Conservation (phyloP, 2,888 invertebrate species). For the Lapara coniferarum region DNA sequence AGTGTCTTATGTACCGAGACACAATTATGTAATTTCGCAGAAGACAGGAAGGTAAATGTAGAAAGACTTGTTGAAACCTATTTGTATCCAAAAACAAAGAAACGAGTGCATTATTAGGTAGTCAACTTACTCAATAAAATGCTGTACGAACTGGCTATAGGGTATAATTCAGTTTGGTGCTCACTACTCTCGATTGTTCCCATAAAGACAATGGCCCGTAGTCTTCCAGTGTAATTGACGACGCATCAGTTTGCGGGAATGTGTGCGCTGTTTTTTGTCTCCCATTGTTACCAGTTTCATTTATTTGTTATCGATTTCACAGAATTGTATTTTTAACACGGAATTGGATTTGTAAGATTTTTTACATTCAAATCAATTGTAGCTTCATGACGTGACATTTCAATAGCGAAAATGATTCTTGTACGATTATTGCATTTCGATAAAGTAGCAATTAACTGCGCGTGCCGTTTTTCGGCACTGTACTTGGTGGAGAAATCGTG, state of each 20-base stretch:
- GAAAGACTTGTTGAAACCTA: slow-evolving; percentile 17
- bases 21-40: neutral
- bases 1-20: neutral
- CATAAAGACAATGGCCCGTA: slow-evolving; percentile 21
- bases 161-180: neutral
- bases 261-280: slow-evolving; percentile 4
- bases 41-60: slow-evolving; percentile 12
- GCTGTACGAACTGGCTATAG: neutral
- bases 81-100: slow-evolving; percentile 20
- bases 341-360: neutral
- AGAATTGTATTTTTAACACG: slow-evolving; percentile 21
- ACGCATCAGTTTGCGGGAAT: slow-evolving; percentile 19
- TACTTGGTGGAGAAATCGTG: no score
- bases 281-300: slow-evolving; percentile 20
- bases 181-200: slow-evolving; percentile 16
- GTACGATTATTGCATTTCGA: no score
- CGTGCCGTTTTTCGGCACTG: no score
- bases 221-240: slow-evolving; percentile 24
- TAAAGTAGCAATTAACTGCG: no score
- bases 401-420: neutral
- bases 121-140: neutral
- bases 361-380: slow-evolving; percentile 5
- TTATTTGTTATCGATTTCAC: slow-evolving; percentile 23
- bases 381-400: slow-evolving; percentile 14
- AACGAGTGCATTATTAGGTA: slow-evolving; percentile 7